Evolutionary conservation across 2,113 vertebrate species (phyloP).

Genomic region (Narcine bancroftii): DNA sequence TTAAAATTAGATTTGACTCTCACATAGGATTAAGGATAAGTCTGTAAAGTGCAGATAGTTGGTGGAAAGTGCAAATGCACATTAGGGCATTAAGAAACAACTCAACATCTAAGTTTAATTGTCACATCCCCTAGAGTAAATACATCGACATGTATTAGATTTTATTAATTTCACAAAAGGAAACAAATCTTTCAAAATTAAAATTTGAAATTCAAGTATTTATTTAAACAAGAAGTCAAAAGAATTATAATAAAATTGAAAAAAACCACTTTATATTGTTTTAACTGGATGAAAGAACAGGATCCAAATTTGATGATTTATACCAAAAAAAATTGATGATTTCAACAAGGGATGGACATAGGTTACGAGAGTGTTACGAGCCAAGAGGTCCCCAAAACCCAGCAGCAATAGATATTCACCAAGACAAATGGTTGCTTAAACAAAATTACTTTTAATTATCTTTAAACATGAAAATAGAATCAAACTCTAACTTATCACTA

Average conservation of each 20-base stretch:
- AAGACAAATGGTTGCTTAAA: no score
- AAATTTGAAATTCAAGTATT: neutral
- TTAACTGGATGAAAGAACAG: no score
- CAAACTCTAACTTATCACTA: no score
- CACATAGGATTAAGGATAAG: neutral
- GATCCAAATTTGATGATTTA: no score
- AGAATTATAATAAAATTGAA: neutral
- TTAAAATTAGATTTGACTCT: neutral
- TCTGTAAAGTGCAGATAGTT: neutral
- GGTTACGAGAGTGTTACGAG: no score
- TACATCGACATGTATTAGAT: neutral
- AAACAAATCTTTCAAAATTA: neutral
- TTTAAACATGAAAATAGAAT: no score
- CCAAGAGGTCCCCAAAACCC: no score
- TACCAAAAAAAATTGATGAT: no score
- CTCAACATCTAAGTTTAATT: slow-evolving; percentile 17
- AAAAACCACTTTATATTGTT: neutral
- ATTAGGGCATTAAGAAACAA: neutral
- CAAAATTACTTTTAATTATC: no score
- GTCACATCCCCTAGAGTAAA: neutral
- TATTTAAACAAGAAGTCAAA: neutral
- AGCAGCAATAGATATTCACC: no score
- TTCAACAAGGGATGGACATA: no score
- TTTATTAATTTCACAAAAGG: neutral
- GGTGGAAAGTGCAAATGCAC: neutral